Evolutionary conservation across 2,797 vertebrate genomes (phyloP).

Genomic region (Lagodon rhomboides): DNA sequence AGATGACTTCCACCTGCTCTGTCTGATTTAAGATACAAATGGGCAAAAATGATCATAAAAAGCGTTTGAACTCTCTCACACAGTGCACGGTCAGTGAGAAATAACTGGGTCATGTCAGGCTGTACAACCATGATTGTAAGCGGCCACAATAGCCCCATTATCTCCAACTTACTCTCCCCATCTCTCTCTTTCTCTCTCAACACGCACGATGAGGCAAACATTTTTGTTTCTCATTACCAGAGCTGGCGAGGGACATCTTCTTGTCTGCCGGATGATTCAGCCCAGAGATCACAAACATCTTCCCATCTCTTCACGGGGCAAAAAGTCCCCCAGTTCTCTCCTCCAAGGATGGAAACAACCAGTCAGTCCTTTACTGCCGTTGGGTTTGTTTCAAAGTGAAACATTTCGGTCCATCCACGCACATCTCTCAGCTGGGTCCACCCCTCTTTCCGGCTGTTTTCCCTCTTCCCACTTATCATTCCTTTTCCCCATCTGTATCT

Average conservation of each 20-base stretch:
- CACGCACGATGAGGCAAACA: constrained; percentile 36
- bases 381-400: constrained; percentile 48
- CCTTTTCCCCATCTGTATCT: constrained; percentile 35
- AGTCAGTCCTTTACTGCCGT: constrained; percentile 33
- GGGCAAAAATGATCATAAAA: not conserved
- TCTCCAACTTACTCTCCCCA: constrained; percentile 19
- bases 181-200: constrained; percentile 19
- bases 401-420: constrained; percentile 34
- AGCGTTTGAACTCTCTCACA: constrained; percentile 1
- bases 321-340: constrained; percentile 36
- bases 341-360: constrained; percentile 47
- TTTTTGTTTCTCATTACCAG: constrained; percentile 70
- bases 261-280: constrained; percentile 37
- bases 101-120: constrained; percentile 50
- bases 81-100: constrained; percentile 11
- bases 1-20: constrained; percentile 53
- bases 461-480: constrained; percentile 55
- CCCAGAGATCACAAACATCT: constrained; percentile 56
- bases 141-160: constrained; percentile 52
- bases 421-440: constrained; percentile 54
- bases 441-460: constrained; percentile 65
- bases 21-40: constrained; percentile 2
- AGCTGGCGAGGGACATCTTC: constrained; percentile 35
- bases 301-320: constrained; percentile 34
- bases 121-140: constrained; percentile 36